Base-by-base conservation (phyloP, 2,113 vertebrate genomes). In the Mobula hypostoma region DNA sequence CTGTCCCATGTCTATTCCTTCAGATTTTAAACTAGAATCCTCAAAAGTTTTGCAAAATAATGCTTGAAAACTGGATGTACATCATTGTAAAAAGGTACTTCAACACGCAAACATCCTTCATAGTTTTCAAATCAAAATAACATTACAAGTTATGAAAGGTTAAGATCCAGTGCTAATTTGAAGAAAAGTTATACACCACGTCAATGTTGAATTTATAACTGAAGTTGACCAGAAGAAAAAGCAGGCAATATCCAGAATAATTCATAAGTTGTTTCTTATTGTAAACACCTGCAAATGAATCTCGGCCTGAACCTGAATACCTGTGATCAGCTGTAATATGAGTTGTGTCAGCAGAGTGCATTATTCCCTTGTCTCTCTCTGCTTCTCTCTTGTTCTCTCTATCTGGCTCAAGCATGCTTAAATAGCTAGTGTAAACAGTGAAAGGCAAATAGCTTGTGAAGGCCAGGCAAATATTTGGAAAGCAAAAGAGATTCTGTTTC, bases 381-480 rank as follows among this genome's bases (percentile, higher is more conserved):
- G 97, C 96, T 95, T 95, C 95, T 96, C 96, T 96, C 96, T 95
- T 96, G 95, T 95, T 96, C 94, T 94, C 94, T 95, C 95, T 95
- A 94, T 95, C 95, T 95, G 95, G 94, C 95, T 96, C 94, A 94
- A 95, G 95, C 95, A 96, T 72, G 95, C 96, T 96, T 96, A 96
- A 96, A 97, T 97, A 97, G 97, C 95, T 96, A 97, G 95, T 96
- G 97, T 95, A 98, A 98, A 98, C 95, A 97, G 95, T 96, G 95
- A 96, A 97, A 97, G 95, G 96, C 96, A 98, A 98, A 98, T 96
- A 98, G 94, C 94, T 96, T 96, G 95, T 96, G 97, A 98, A 98
- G 97, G 97, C 97, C 97, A 96, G 95, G 97, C 97, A 98, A 98
- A 98, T 97, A 98, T 97, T 98, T 98, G 97, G 97, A 97, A 97